Evolutionary conservation across 2,797 vertebrate genomes (phyloP), one percentile per base, ranked within the genome.

Genomic region (Crax fasciolata): DNA sequence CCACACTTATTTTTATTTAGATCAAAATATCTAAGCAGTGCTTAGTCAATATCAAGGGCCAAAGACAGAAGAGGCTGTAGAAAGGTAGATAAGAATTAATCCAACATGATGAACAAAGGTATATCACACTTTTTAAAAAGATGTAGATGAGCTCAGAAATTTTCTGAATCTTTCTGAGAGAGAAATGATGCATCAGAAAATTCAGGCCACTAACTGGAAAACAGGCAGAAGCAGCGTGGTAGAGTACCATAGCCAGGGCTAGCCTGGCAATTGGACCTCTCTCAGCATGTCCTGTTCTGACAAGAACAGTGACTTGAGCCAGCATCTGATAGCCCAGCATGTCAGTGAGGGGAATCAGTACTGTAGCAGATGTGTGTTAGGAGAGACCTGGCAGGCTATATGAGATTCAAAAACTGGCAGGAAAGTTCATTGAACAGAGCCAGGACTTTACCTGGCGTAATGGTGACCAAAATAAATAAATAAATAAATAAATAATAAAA

Each of bases 251-350:
- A 62, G 41, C 5, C 57, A 48, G 39, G n/a, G 43, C 63, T 48
- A 70, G 38, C 19, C 32, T 43, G 19, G 61, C 38, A 18, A 1
- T 30, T 0, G 0, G 81, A 43, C 43, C 32, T 0, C 24, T 25
- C 87, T 74, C 92, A 87, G 81, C 81, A 27, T 5, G 65, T 54
- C 48, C 67, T 61, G 44, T 0, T 0, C 13, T 87, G 94, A 78
- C 75, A 92, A 62, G 54, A 88, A 0, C 18, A 15, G 21, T 3
- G 46, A 30, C 44, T 67, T 27, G 41, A 87, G 57, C 82, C 91
- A 87, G 89, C 78, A 89, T 87, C 91, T 83, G 89, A 94, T 30
- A 65, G 89, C 88, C 55, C 91, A 93, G 89, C 94, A 80, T 71
- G 82, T 57, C 78, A 30, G 35, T 66, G 90, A 63, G 67, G 48